Evolutionary conservation across 2,113 vertebrate genomes (phyloP), one percentile per base, ranked within the genome.

Genomic region (Oncorhynchus mykiss): DNA sequence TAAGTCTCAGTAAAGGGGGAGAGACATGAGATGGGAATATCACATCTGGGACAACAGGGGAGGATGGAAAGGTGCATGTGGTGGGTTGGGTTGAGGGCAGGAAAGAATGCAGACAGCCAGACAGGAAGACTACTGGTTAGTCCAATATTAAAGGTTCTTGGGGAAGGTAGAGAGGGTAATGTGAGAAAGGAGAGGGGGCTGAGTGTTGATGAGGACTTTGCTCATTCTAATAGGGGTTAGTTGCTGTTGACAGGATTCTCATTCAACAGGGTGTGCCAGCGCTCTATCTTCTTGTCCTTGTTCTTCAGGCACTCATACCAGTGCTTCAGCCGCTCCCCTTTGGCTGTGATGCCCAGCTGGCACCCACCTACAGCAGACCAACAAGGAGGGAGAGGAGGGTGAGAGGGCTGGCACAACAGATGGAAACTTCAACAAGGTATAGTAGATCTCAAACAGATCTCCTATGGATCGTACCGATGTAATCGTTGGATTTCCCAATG

Each of bases 271-370:
- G 96, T 97, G 90, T 99, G 98, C 98, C 98, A 99, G 84, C 97
- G 97, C 82, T 99, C 97, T 0, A 99, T 98, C 91, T 93, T 97
- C 96, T 99, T 98, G 91, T 99, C 97, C 88, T 99, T 99, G 93
- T 99, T 99, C 92, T 99, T 99, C 90, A 99, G 78, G 66, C 97
- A 99, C 84, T 99, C 97, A 0, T 99, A 99, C 97, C 97, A 99
- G 91, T 99, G 97, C 92, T 99, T 99, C 88, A 99, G 94, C 78
- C 95, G 88, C 85, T 99, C 97, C 0, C 97, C 97, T 85, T 99
- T 99, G 39, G 97, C 97, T 0, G 95, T 97, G 87, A 99, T 99
- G 27, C 97, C 97, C 49, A 99, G 92, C 87, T 97, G 97, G 82
- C 97, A 98, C 1, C 98, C 93, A 78, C 93, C 93, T 94, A 86